Evolutionary conservation across 2,113 vertebrate species (phyloP).

Genomic region (Onychorhynchus coronatus): DNA sequence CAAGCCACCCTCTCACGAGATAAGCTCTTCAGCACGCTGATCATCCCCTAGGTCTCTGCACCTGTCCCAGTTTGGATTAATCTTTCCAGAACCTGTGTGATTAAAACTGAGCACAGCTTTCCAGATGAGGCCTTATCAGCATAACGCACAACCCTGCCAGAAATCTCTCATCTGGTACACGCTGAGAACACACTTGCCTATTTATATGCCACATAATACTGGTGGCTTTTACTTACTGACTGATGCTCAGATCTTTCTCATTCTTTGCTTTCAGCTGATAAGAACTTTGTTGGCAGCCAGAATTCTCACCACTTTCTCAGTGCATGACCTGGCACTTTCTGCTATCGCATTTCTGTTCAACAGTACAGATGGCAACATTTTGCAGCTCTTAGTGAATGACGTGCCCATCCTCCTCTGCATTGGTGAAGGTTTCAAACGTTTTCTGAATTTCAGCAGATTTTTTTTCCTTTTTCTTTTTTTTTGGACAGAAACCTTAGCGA

Average conservation of each 20-base stretch:
- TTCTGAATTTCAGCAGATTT: not conserved
- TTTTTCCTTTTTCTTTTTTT: not conserved
- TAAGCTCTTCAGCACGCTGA: not conserved
- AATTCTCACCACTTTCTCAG: not conserved
- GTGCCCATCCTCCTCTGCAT: not conserved
- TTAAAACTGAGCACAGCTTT: not conserved
- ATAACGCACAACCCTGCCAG: not conserved
- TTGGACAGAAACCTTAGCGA: not conserved
- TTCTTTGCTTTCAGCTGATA: constrained; percentile 15
- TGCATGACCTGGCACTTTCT: not conserved
- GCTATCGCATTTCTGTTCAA: not conserved
- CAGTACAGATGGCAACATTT: not conserved
- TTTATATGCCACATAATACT: not conserved
- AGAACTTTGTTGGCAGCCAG: not conserved
- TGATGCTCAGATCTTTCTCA: not conserved
- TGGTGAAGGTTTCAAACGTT: not conserved
- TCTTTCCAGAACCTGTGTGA: constrained; percentile 3
- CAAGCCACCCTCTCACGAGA: not conserved
- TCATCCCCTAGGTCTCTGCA: not conserved
- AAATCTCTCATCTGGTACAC: not conserved
- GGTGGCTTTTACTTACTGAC: constrained; percentile 12
- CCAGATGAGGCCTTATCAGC: not conserved
- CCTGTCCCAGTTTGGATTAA: constrained; percentile 27
- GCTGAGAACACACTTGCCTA: not conserved
- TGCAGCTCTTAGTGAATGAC: not conserved